Conservation (phyloP, 2,797 vertebrate species). For the Chelonia mydas region DNA sequence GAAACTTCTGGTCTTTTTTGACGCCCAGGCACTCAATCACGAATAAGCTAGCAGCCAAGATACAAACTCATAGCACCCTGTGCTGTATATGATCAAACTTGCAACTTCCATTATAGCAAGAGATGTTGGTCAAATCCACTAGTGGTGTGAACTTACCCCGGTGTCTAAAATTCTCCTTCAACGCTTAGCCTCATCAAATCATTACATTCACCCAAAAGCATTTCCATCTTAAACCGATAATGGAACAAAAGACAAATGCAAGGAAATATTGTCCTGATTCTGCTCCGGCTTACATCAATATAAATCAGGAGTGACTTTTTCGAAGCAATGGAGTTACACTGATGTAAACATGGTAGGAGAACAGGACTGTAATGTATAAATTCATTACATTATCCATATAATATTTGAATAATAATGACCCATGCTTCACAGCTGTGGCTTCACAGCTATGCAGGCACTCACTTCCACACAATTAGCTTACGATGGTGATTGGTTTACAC, state of each 20-base stretch:
- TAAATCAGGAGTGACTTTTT: not conserved
- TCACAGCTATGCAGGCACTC: not conserved
- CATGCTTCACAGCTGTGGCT: not conserved
- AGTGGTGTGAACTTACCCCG: not conserved
- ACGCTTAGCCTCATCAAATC: not conserved
- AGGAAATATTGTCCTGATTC: not conserved
- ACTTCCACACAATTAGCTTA: conserved; percentile 16
- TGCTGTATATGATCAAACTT: not conserved
- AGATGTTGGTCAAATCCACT: not conserved
- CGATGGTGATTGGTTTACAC: conserved; percentile 24
- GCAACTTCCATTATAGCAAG: not conserved
- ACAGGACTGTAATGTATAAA: not conserved
- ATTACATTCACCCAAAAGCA: not conserved
- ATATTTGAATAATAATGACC: conserved; percentile 22
- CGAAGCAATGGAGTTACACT: not conserved
- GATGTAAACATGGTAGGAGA: not conserved
- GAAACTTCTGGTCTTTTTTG: conserved; percentile 7
- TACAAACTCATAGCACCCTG: not conserved
- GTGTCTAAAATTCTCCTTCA: not conserved
- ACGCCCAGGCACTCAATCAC: not conserved
- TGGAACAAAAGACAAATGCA: not conserved
- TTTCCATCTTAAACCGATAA: not conserved
- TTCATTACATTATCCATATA: conserved; percentile 6
- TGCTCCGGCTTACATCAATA: not conserved
- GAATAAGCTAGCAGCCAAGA: conserved; percentile 1